Conservation (phyloP, 2,113 vertebrate species). For the Eulemur rufifrons region DNA sequence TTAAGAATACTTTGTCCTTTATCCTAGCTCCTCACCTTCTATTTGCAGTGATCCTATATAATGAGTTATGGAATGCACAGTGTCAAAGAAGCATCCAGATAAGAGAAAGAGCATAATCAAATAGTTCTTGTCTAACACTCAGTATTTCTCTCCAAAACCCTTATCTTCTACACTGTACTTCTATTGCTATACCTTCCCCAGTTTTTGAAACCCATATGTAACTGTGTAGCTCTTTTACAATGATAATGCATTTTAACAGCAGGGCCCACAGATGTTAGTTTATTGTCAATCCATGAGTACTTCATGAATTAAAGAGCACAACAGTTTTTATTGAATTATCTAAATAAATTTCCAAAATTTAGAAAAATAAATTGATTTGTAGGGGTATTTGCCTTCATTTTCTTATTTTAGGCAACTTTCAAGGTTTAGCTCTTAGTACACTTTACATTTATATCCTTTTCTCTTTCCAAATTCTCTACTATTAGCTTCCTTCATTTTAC, state of each 20-base stretch:
- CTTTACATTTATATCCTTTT: not conserved
- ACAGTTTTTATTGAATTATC: not conserved
- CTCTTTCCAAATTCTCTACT: not conserved
- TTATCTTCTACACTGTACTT: not conserved
- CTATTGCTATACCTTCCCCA: not conserved
- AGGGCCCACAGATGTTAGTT: not conserved
- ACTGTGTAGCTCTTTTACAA: not conserved
- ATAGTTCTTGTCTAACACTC: not conserved
- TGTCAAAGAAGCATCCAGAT: not conserved
- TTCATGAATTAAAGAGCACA: not conserved
- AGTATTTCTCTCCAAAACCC: not conserved
- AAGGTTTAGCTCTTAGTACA: not conserved
- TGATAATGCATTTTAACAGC: not conserved
- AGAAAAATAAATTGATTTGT: not conserved
- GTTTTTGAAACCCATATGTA: not conserved
- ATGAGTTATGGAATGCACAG: not conserved
- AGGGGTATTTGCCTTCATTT: not conserved
- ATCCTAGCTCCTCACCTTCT: not conserved
- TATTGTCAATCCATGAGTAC: not conserved
- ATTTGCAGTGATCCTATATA: not conserved
- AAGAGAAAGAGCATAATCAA: not conserved
- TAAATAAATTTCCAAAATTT: not conserved
- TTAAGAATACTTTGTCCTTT: conserved; percentile 32
- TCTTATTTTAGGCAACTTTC: not conserved
- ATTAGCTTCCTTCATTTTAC: not conserved